These are phyloP conservation scores for Syrista parreyssii DNA, from an alignment of 2,888 invertebrate species.

Conservation along the genomic window DNA sequence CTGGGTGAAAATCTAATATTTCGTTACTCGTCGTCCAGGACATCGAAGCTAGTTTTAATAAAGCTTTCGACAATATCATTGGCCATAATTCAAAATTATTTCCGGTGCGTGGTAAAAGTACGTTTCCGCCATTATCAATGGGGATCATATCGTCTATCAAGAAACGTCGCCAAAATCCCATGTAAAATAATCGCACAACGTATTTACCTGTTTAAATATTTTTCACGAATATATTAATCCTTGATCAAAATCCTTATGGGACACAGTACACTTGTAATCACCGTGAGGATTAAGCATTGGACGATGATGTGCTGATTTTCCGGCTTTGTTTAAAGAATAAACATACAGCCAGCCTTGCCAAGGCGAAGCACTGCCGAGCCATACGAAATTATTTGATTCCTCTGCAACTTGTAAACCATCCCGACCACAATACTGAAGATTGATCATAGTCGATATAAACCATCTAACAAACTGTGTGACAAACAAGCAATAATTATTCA, in stretches of 20 bases:
- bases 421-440: constrained; percentile 61
- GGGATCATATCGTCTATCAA: constrained; percentile 67
- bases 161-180: constrained; percentile 68
- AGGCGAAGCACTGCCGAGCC: constrained; percentile 47
- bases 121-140: constrained; percentile 52
- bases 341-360: constrained; percentile 68
- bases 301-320: constrained; percentile 56
- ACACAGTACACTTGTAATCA: constrained; percentile 18
- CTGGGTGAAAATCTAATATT: constrained; percentile 63
- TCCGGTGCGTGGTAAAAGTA: constrained; percentile 60
- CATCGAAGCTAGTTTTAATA: constrained; percentile 65
- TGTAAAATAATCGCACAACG: constrained; percentile 65
- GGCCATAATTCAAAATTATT: constrained; percentile 66
- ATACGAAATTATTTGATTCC: constrained; percentile 48
- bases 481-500: not conserved
- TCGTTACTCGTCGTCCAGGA: constrained; percentile 59
- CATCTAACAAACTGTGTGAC: constrained; percentile 55
- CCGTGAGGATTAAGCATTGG: constrained; percentile 62
- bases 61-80: constrained; percentile 66
- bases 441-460: constrained; percentile 62
- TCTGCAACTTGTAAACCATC: constrained; percentile 58
- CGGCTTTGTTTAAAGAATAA: constrained; percentile 65
- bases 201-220: constrained; percentile 64
- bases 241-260: not conserved
- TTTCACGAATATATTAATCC: not conserved